A percentile compares a stretch with the other conserved stretches of the same genome.
These are phyloP conservation scores for Boloria euphrosyne DNA, from an alignment of 2,888 invertebrate species.

Conservation along the genomic window DNA sequence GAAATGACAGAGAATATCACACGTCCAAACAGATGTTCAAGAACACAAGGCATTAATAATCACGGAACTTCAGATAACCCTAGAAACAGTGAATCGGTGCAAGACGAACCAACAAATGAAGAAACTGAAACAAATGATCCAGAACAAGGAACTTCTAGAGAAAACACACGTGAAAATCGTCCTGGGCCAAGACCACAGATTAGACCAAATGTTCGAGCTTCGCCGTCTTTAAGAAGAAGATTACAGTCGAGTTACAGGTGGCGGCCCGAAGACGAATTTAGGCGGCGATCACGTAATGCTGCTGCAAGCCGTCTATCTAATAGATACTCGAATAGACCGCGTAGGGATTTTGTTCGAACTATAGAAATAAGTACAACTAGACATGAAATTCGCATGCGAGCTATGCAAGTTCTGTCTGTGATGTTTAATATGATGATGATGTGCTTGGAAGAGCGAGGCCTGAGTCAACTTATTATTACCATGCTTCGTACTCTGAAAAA, in stretches of 20 bases:
- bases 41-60: constrained; percentile 41
- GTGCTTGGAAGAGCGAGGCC: constrained; percentile 73
- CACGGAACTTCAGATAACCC: constrained; percentile 48
- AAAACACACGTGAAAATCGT: constrained; percentile 43
- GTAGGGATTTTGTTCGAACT: constrained; percentile 62
- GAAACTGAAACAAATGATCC: constrained; percentile 39
- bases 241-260: constrained; percentile 58
- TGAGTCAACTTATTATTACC: constrained; percentile 71
- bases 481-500: constrained; percentile 75
- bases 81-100: constrained; percentile 44
- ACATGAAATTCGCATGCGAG: constrained; percentile 76
- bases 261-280: constrained; percentile 64
- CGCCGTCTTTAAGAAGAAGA: constrained; percentile 57
- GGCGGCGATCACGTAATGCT: constrained; percentile 58
- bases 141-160: constrained; percentile 45
- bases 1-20: constrained; percentile 62
- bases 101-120: constrained; percentile 32
- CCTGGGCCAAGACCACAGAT: constrained; percentile 41
- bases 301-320: constrained; percentile 52
- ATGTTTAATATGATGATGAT: constrained; percentile 82
- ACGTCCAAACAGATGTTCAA: constrained; percentile 49
- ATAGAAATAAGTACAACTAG: constrained; percentile 72
- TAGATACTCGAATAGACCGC: constrained; percentile 56
- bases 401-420: constrained; percentile 76
- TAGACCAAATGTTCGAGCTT: constrained; percentile 50